Evolutionary conservation across 2,797 vertebrate genomes (phyloP).

Genomic region (Karalla daura): DNA sequence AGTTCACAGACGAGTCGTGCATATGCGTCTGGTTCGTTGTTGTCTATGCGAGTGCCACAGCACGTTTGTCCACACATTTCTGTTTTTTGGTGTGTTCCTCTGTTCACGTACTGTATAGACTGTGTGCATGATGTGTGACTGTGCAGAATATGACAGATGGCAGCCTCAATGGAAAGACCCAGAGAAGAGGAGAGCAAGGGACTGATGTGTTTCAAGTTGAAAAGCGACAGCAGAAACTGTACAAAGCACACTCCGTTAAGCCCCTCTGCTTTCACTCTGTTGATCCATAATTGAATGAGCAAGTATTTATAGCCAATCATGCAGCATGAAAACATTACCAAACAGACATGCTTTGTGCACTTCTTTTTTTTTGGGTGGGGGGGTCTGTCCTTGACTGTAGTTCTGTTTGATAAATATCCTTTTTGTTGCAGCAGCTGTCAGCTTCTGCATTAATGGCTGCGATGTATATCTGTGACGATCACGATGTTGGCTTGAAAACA

Average conservation of each 20-base stretch:
- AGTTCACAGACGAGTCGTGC: conserved; percentile 32
- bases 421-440: conserved; percentile 54
- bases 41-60: conserved; percentile 19
- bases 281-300: conserved; percentile 72
- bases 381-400: conserved; percentile 31
- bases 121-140: conserved; percentile 24
- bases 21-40: conserved; percentile 19
- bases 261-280: conserved; percentile 60
- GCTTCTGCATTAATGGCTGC: conserved; percentile 41
- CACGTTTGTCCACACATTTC: conserved; percentile 12
- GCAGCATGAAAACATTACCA: conserved; percentile 58
- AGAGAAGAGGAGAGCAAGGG: conserved; percentile 49
- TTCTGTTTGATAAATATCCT: conserved; percentile 56
- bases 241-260: conserved; percentile 52
- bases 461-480: conserved; percentile 41
- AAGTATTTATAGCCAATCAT: conserved; percentile 74
- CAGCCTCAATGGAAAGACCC: conserved; percentile 58
- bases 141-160: conserved; percentile 66
- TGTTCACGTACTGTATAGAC: conserved; percentile 27
- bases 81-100: conserved; percentile 14
- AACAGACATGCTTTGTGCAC: conserved; percentile 57
- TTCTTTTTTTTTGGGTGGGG: conserved; percentile 24
- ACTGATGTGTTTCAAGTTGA: conserved; percentile 70
- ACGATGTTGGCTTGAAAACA: conserved; percentile 29
- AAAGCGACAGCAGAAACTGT: conserved; percentile 65